Base-by-base conservation (phyloP, 2,797 vertebrate genomes). In the Euthynnus affinis region DNA sequence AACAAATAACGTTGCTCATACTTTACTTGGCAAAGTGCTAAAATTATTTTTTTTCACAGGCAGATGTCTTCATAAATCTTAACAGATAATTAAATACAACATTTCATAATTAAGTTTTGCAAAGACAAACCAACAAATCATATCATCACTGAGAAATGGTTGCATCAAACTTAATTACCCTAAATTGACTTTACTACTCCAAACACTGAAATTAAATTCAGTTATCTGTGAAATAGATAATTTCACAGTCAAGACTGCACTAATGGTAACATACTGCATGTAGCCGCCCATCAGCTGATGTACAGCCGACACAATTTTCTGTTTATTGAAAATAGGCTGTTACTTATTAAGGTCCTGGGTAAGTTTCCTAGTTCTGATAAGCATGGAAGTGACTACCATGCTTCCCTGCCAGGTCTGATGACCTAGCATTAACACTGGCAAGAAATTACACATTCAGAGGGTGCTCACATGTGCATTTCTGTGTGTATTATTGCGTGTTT, bases 191-290 rank as follows among this genome's bases (percentile, higher is more conserved):
- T 87, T 69, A 84, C 81, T 77, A 61, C 49, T 77, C 27, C 27
- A 57, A 82, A 74, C 42, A 55, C 23, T 58, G 60, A 76, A 88
- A 89, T 85, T 56, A 76, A 88, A 88, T 83, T 85, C 20, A 81
- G 27, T 76, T 82, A 78, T 79, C 61, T 84, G 74, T 77, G 53
- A 80, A 88, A 49, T 75, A 78, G 56, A 77, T 72, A 17, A 71
- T 65, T 87, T 57, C 56, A 78, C 68, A 56, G 69, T 46, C 22
- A 62, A 27, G 32, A 74, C 77, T 52, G 44, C 68, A 77, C 55
- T 85, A 77, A 80, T 63, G 46, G 29, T 44, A 76, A 32, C 42
- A 53, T n/a, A 55, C 49, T 70, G 25, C 51, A 64, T 72, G 49
- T 29, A 71, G 22, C 34, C 67, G 60, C 46, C 51, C 5, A 56